Evolutionary conservation across 2,113 vertebrate genomes (phyloP).

Genomic region (Erinaceus europaeus): DNA sequence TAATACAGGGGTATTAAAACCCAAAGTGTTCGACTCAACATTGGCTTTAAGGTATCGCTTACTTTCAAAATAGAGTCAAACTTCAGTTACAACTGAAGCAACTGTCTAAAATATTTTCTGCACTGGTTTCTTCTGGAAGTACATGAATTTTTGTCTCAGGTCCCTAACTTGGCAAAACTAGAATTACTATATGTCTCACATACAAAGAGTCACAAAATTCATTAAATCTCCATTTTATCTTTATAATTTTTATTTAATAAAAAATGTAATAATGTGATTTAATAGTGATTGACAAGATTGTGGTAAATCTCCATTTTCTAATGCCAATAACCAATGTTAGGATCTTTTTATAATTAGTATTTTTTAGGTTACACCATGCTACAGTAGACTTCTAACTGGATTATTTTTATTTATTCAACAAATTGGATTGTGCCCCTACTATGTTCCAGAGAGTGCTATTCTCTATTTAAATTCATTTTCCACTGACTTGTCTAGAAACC

Average conservation of each 20-base stretch:
- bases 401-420: not conserved
- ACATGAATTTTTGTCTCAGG: not conserved
- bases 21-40: too few species aligned
- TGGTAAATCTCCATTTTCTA: not conserved
- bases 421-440: not conserved
- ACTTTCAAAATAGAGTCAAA: too few species aligned
- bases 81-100: not conserved
- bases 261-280: too few species aligned
- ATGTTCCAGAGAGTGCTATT: not conserved
- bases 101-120: not conserved
- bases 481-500: not conserved
- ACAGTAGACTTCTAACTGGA: not conserved
- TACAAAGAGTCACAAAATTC: not conserved
- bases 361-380: not conserved
- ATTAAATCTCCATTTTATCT: too few species aligned
- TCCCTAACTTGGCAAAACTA: not conserved
- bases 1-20: too few species aligned
- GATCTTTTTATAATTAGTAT: not conserved
- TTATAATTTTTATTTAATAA: too few species aligned
- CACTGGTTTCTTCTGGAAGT: not conserved
- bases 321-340: not conserved
- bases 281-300: too few species aligned
- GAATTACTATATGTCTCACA: accelerated
- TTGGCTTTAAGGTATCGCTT: too few species aligned
- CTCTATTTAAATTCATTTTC: not conserved